Evolutionary conservation across 1,140 invertebrate genomes (phyloP).

Genomic region (Stegodyphus mimosarum): DNA sequence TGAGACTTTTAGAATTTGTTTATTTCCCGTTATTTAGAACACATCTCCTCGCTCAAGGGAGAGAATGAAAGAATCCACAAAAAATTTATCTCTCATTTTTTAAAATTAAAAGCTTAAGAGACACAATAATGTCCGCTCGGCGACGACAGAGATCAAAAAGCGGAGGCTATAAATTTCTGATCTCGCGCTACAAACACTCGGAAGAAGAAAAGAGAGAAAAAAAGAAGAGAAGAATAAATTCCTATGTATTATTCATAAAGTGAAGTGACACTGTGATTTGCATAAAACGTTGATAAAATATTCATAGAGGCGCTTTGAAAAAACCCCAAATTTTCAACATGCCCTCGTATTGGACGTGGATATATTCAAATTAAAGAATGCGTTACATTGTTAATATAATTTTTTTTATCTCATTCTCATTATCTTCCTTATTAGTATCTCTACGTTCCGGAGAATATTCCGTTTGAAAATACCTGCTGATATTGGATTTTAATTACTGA

Average conservation of each 20-base stretch:
- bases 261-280: constrained; percentile 50
- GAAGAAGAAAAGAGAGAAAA: constrained; percentile 10
- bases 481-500: constrained; percentile 35
- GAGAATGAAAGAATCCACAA: not conserved
- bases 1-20: no score
- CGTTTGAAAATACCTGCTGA: not conserved
- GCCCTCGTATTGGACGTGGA: not conserved
- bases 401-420: not conserved
- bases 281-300: constrained; percentile 58
- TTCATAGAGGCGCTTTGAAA: constrained; percentile 27
- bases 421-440: not conserved
- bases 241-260: constrained; percentile 48
- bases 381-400: constrained; percentile 4
- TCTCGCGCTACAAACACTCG: not conserved
- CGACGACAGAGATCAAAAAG: not conserved
- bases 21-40: no score
- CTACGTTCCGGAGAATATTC: not conserved
- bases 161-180: constrained; percentile 10
- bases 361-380: constrained; percentile 24
- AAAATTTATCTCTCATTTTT: not conserved
- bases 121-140: not conserved
- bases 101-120: constrained; percentile 14
- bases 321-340: constrained; percentile 11
- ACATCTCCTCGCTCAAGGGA: not conserved
- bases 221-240: constrained; percentile 35